phyloP scores from a whole-genome alignment of 2,888 invertebrate species.

The Cataglyphis livida region DNA sequence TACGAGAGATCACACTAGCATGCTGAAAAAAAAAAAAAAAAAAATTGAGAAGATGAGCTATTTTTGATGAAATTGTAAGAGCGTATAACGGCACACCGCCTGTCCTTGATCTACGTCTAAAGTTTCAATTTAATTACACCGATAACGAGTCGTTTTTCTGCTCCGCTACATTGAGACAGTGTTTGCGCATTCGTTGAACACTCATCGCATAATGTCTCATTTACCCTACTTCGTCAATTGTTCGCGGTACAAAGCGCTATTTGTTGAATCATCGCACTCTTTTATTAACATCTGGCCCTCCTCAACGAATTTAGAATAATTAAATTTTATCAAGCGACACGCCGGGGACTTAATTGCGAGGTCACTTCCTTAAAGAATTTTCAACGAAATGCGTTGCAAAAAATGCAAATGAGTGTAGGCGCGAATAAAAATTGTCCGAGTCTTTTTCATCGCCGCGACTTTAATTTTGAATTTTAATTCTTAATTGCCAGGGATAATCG shows the following conservation, averaged over 20 bases:
- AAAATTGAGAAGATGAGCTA: background rate
- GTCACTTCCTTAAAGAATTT: background rate
- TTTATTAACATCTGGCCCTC: background rate
- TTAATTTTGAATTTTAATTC: background rate
- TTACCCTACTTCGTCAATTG: background rate
- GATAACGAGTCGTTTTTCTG: constrained; percentile 32
- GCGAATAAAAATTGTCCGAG: background rate
- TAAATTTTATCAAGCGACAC: background rate
- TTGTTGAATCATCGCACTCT: background rate
- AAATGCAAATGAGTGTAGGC: background rate
- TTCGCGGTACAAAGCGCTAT: background rate
- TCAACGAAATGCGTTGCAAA: background rate
- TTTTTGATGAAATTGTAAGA: constrained; percentile 46
- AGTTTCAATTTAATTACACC: constrained; percentile 43
- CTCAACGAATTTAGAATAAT: background rate
- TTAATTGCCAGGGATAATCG: background rate
- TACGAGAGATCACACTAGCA: background rate
- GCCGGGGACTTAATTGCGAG: background rate
- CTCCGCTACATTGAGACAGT: background rate
- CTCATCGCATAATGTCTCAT: constrained; percentile 4
- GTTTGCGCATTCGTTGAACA: constrained; percentile 21
- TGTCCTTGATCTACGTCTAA: constrained; percentile 52
- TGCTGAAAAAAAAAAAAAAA: background rate
- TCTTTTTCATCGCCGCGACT: background rate
- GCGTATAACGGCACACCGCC: constrained; percentile 13